phyloP scores from a whole-genome alignment of 2,888 invertebrate species.

The Plagodis dolabraria region DNA sequence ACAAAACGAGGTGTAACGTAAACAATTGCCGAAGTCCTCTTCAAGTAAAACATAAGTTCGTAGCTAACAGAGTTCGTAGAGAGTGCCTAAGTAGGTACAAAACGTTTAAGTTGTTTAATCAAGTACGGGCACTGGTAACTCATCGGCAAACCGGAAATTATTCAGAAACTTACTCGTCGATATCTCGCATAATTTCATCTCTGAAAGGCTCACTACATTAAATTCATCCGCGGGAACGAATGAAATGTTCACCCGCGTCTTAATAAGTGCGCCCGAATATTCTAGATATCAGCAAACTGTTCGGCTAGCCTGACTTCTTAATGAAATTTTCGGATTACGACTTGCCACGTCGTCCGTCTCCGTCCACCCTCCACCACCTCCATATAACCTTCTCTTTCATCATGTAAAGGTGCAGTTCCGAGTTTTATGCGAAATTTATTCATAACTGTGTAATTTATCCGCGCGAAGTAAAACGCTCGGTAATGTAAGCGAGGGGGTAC shows the following conservation, averaged over 20 bases:
- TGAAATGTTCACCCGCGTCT: conserved; percentile 68
- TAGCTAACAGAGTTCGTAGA: conserved; percentile 13
- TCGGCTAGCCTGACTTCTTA: conserved; percentile 80
- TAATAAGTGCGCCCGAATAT: conserved; percentile 76
- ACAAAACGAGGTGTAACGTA: conserved; percentile 15
- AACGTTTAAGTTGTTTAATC: conserved; percentile 46
- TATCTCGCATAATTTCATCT: conserved; percentile 63
- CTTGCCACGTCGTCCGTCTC: conserved; percentile 57
- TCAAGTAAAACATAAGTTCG: conserved; percentile 20
- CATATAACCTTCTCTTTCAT: conserved; percentile 61
- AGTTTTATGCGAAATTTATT: conserved; percentile 86
- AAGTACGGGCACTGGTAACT: conserved; percentile 45
- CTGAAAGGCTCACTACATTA: conserved; percentile 64
- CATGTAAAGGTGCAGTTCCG: conserved; percentile 80
- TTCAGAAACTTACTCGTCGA: conserved; percentile 46
- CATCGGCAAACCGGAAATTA: conserved; percentile 48
- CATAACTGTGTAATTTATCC: conserved; percentile 85
- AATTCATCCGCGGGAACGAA: conserved; percentile 67
- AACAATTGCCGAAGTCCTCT: conserved; percentile 16
- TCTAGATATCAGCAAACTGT: conserved; percentile 79
- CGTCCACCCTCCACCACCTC: conserved; percentile 43
- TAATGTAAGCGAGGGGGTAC: conserved; percentile 68
- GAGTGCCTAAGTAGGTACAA: conserved; percentile 32
- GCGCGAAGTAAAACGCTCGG: conserved; percentile 75
- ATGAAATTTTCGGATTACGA: conserved; percentile 84